Base-by-base conservation (phyloP, 92 coral and sea anemone species). In the Epizoanthus ramosus region DNA sequence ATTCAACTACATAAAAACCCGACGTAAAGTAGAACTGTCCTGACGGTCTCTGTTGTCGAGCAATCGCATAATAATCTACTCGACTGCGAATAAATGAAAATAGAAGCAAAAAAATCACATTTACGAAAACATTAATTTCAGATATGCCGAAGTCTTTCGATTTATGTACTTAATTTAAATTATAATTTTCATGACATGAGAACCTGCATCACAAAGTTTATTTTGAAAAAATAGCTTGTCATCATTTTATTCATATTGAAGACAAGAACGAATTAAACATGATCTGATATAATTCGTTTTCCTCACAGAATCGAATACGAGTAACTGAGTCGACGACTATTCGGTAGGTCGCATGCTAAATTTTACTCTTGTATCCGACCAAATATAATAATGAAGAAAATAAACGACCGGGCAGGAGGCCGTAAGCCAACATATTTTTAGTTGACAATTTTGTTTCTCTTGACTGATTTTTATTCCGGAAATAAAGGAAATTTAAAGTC, bases 171-270 rank as follows among this genome's bases (percentile, higher is more conserved):
- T 77, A 77, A 77, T 77, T 77, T 77, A 19, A 77, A 77, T 77
- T 60, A 77, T 63, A 60, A 77, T 41, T 31, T 77, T 16, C 60
- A 63, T 41, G 57, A 22, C 71, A 61, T 61, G 82, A 77, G 60
- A 77, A 60, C 28, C 71, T 61, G 64, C 82, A 77, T 60, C 57
- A 77, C 57, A n/a, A 61, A 60, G 82, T 77, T 77, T 77, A 77
- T 61, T 77, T 61, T 77, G 82, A 77, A 50, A 21, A 77, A 77
- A 77, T 53, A 33, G 82, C 63, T 77, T 88, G 80, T 61, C 91
- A 85, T 84, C 86, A 84, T 87, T 72, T 87, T 85, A 57, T 84
- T 88, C 76, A 88, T 72, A 80, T 74, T 73, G 80, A 71, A 85
- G 57, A 77, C 23, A 61, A 63, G 72, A 79, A 79, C 80, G 91